Evolutionary conservation across 2,888 invertebrate species (phyloP).

Genomic region (Tenthredo scrophulariae): DNA sequence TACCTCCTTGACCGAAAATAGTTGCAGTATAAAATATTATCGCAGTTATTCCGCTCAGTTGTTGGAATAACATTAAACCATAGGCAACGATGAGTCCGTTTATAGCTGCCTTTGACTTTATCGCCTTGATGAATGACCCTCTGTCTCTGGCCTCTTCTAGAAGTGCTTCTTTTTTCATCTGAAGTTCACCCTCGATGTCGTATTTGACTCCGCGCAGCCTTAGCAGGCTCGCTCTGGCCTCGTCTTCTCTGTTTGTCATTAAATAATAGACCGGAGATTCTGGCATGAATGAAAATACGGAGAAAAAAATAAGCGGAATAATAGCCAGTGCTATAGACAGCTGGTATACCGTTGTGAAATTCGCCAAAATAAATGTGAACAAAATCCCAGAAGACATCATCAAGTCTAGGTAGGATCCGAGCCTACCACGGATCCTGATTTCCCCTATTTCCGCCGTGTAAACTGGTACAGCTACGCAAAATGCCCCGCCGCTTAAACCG

Average conservation of each 20-base stretch:
- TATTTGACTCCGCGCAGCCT: slow-evolving; percentile 88
- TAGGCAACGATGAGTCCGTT: slow-evolving; percentile 87
- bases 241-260: slow-evolving; percentile 82
- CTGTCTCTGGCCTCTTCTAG: slow-evolving; percentile 80
- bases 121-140: slow-evolving; percentile 80
- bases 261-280: slow-evolving; percentile 90
- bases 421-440: slow-evolving; percentile 88
- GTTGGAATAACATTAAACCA: slow-evolving; percentile 94
- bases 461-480: slow-evolving; percentile 90
- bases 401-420: slow-evolving; percentile 94
- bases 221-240: slow-evolving; percentile 85
- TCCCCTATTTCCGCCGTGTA: slow-evolving; percentile 93
- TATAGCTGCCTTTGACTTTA: slow-evolving; percentile 82
- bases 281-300: slow-evolving; percentile 90
- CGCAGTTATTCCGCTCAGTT: slow-evolving; percentile 91
- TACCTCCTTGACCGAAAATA: slow-evolving; percentile 87
- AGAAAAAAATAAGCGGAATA: slow-evolving; percentile 85
- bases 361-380: slow-evolving; percentile 86
- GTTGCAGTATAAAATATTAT: slow-evolving; percentile 89
- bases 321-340: slow-evolving; percentile 84
- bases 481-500: slow-evolving; percentile 89
- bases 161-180: slow-evolving; percentile 81
- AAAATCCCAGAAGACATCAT: slow-evolving; percentile 92
- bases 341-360: slow-evolving; percentile 80
- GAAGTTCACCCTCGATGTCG: slow-evolving; percentile 84